phyloP scores from a whole-genome alignment of 2,888 invertebrate genomes.

The Leucozona laternaria region DNA sequence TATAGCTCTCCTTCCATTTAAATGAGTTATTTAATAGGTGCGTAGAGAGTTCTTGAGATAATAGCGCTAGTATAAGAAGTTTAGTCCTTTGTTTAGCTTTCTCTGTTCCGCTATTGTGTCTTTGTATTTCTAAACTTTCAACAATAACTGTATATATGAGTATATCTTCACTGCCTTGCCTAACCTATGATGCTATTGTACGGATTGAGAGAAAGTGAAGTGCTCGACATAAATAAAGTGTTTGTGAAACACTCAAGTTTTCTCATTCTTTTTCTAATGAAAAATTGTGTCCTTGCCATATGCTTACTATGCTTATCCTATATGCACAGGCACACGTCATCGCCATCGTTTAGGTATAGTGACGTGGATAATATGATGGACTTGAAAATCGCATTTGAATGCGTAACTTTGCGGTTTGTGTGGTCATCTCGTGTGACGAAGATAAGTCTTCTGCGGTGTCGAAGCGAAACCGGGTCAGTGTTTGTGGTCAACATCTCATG shows the following conservation, averaged over 20 bases:
- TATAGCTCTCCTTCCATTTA: not conserved
- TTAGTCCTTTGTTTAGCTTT: conserved; percentile 45
- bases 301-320: conserved; percentile 44
- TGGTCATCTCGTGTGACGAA: conserved; percentile 70
- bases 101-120: conserved; percentile 22
- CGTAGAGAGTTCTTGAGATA: conserved; percentile 69
- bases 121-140: conserved; percentile 46
- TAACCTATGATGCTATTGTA: conserved; percentile 3
- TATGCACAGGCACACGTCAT: not conserved
- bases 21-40: conserved; percentile 68
- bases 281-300: conserved; percentile 68
- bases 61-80: conserved; percentile 53
- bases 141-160: conserved; percentile 41
- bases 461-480: conserved; percentile 72
- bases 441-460: conserved; percentile 68
- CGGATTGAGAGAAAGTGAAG: conserved; percentile 49
- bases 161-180: not conserved
- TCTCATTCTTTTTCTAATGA: conserved; percentile 72
- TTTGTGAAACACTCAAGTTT: conserved; percentile 74
- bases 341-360: not conserved
- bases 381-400: conserved; percentile 70
- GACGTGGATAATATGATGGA: not conserved
- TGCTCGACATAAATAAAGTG: conserved; percentile 52
- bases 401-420: conserved; percentile 69
- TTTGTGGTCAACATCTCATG: conserved; percentile 69